Evolutionary conservation across 1,140 invertebrate species (phyloP), one percentile per base, ranked within the genome.

Genomic region (Danaus plexippus): DNA sequence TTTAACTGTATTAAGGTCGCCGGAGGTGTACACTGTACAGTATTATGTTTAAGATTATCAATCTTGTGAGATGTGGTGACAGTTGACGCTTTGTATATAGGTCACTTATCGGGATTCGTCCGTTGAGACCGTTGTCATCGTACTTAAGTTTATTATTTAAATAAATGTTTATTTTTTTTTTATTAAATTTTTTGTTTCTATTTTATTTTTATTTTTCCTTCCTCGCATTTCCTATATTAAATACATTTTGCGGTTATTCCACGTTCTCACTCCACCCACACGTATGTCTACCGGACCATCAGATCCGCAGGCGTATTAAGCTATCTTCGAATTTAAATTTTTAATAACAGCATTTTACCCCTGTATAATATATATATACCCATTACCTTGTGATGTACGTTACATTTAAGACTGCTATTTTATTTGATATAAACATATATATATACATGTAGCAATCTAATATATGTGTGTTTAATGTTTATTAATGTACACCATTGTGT

Each of bases 351-450:
- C 43, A 11, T 59, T 66, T 61, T 63, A 55, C 52, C 48, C 56
- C 52, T 65, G 50, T 61, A 51, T 57, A 47, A 61, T 57, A 53
- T 62, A 56, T 55, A 41, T 65, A 52, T 52, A 54, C 40, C 45
- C 47, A 53, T 52, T 55, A 53, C 12, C 54, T 50, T 47, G 45
- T 57, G 54, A 56, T 48, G 54, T 59, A 62, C 52, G 5, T 57
- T 57, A 61, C 54, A 67, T 61, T 63, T 57, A 64, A 67, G 66
- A 67, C 66, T 67, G 66, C 52, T 12, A 57, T 62, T 67, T 32
- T 54, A 46, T 64, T 67, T 67, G 47, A 61, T 63, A 67, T 53
- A 2, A 32, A 32, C 22, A 32, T 32, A 32, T 32, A 32, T 32
- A 32, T 32, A 32, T 32, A 32, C 22, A 6, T 32, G 47, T 64